Evolutionary conservation across 2,797 vertebrate genomes (phyloP).

Genomic region (Falco berigora): DNA sequence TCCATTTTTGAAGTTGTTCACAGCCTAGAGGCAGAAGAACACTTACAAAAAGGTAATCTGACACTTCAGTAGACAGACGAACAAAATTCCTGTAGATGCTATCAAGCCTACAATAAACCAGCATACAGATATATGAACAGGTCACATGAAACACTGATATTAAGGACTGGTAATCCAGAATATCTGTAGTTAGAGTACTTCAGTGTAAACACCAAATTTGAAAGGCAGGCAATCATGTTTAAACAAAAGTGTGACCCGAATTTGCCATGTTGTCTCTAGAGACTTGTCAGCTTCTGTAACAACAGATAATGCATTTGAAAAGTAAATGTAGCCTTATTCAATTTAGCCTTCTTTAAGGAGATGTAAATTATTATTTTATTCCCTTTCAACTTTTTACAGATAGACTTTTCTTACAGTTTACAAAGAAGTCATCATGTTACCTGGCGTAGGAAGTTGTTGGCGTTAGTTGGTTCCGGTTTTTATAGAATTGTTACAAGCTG

Average conservation of each 20-base stretch:
- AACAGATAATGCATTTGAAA: not conserved
- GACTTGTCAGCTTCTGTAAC: not conserved
- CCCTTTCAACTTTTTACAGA: not conserved
- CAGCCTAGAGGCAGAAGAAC: conserved; percentile 74
- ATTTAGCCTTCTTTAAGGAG: not conserved
- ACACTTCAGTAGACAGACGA: not conserved
- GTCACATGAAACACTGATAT: not conserved
- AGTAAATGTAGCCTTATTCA: not conserved
- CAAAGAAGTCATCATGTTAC: conserved; percentile 61
- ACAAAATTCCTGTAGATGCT: not conserved
- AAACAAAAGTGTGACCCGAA: not conserved
- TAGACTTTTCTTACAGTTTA: not conserved
- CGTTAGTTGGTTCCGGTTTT: not conserved
- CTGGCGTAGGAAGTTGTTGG: conserved; percentile 92
- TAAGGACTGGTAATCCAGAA: not conserved
- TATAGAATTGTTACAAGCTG: too few species aligned
- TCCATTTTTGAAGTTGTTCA: conserved; percentile 89
- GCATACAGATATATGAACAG: not conserved
- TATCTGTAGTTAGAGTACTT: not conserved
- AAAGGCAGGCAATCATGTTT: not conserved
- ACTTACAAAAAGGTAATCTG: not conserved
- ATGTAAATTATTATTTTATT: not conserved
- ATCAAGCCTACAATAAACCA: not conserved
- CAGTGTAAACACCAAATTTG: not conserved
- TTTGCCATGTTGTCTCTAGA: not conserved